These are phyloP conservation scores for Puntigrus tetrazona DNA, from an alignment of 2,113 vertebrate genomes.

Conservation along the genomic window DNA sequence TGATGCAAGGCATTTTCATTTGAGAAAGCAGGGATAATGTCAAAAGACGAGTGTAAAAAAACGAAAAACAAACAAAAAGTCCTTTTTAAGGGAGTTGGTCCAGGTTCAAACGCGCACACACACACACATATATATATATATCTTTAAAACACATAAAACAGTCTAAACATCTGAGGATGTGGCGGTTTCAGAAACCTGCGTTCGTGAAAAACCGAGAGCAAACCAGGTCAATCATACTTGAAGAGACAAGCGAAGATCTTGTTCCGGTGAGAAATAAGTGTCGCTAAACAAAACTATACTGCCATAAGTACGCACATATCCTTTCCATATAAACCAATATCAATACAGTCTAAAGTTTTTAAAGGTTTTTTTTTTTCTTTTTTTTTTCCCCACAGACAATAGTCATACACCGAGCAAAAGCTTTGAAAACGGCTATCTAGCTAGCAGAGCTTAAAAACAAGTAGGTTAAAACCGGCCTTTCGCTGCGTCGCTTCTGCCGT, in stretches of 20 bases:
- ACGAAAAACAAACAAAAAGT: not conserved
- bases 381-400: not conserved
- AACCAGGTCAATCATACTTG: constrained; percentile 10
- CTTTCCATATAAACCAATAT: constrained; percentile 44
- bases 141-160: constrained; percentile 21
- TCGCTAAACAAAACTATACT: constrained; percentile 38
- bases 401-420: constrained; percentile 50
- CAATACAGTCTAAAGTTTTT: constrained; percentile 41
- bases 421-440: constrained; percentile 43
- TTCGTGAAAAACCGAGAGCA: constrained; percentile 21
- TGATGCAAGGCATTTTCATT: constrained; percentile 7
- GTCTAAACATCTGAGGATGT: constrained; percentile 11
- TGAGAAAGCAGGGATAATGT: not conserved
- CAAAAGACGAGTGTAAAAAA: not conserved
- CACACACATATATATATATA: not conserved
- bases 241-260: constrained; percentile 5
- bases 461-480: constrained; percentile 44
- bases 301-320: constrained; percentile 35
- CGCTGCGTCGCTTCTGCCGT: constrained; percentile 23
- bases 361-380: too few species aligned
- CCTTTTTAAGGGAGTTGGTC: constrained; percentile 42
- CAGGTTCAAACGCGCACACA: constrained; percentile 23
- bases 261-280: constrained; percentile 33
- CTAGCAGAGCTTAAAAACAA: constrained; percentile 41
- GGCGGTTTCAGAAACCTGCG: not conserved